These are phyloP conservation scores for Molossus alvarezi DNA, from an alignment of 2,797 vertebrate genomes.

Conservation along the genomic window DNA sequence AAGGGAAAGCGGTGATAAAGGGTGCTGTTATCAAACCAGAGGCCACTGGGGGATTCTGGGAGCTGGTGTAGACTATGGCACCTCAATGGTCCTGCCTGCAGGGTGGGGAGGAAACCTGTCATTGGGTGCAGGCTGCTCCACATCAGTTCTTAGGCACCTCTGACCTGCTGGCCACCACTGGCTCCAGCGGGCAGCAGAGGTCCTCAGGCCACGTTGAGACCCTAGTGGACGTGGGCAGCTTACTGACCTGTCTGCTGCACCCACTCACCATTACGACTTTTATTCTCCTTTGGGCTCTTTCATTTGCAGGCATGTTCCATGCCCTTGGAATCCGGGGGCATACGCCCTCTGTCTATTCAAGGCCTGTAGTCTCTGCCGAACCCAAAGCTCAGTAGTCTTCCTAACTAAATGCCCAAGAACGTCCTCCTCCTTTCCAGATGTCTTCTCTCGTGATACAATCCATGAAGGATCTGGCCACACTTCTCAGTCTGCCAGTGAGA, in stretches of 20 bases:
- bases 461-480: neutral
- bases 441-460: neutral
- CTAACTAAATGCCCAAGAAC: neutral
- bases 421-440: neutral
- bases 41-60: neutral
- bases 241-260: neutral
- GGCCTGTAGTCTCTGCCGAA: neutral
- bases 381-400: neutral
- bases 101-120: neutral
- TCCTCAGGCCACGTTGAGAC: neutral
- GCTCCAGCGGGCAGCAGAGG: neutral
- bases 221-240: rapidly evolving
- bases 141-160: neutral
- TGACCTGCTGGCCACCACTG: neutral
- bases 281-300: neutral
- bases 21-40: neutral
- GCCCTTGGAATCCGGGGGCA: neutral
- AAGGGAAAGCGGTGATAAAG: neutral
- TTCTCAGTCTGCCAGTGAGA: neutral
- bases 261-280: neutral
- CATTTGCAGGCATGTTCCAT: neutral
- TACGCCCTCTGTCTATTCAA: neutral
- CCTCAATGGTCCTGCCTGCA: rapidly evolving
- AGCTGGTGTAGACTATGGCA: rapidly evolving
- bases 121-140: neutral